phyloP scores from a whole-genome alignment of 2,888 invertebrate species.

The Monoplex corrugatus region DNA sequence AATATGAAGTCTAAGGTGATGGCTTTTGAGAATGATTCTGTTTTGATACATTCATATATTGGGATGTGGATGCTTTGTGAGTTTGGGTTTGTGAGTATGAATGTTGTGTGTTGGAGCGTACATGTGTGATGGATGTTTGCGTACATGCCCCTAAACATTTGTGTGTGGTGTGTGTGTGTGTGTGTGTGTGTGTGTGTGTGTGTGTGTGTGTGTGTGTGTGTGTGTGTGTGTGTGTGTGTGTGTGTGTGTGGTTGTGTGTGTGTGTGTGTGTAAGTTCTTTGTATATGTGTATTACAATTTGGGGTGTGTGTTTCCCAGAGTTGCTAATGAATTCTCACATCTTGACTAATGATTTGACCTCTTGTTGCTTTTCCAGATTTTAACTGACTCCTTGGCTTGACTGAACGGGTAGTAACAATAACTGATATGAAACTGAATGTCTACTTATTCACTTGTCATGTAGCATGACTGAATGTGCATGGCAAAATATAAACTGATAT shows the following conservation, averaged over 20 bases:
- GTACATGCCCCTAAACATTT: background rate
- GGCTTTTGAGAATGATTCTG: background rate
- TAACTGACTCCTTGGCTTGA: too few relatives aligned
- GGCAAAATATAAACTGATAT: too few relatives aligned
- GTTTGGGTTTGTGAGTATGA: background rate
- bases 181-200: slow-evolving; percentile 9
- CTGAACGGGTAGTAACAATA: too few relatives aligned
- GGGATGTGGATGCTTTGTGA: background rate
- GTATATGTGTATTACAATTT: background rate
- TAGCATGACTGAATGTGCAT: too few relatives aligned
- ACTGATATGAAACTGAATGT: too few relatives aligned
- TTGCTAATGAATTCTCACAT: too few relatives aligned
- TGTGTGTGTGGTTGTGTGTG: slow-evolving; percentile 41
- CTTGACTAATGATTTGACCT: too few relatives aligned
- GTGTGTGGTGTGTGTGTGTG: background rate
- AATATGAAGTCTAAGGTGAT: background rate
- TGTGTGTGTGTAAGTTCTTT: background rate
- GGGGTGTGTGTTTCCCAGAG: background rate
- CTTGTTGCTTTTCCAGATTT: too few relatives aligned
- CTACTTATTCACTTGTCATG: too few relatives aligned
- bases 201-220: slow-evolving; percentile 3
- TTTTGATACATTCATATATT: too few relatives aligned
- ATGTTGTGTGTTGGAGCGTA: background rate
- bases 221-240: slow-evolving; percentile 18
- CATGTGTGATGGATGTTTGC: background rate